Base-by-base conservation (phyloP, 1,140 invertebrate species). In the Pinna nobilis region DNA sequence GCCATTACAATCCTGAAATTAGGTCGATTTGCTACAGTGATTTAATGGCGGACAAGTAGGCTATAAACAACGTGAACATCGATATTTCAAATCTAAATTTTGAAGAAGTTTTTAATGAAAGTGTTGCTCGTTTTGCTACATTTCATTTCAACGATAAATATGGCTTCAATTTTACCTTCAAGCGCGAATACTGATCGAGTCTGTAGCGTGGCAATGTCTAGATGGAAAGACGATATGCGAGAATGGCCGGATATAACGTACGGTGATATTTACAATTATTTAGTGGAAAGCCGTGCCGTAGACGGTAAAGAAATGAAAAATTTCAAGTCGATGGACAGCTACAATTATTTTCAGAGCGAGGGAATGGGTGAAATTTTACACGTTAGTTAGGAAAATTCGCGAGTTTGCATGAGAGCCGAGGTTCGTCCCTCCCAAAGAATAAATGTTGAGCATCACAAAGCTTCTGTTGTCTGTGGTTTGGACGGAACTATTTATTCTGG, bases 181-280 rank as follows among this genome's bases (percentile, higher is more conserved):
- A n/a, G n/a, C n/a, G n/a, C n/a, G n/a, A n/a, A n/a, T n/a, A n/a
- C n/a, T n/a, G 47, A 50, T 6, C 25, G 4, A 50, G 5, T 50
- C 25, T 23, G 3, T 50, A 18, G 4, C 47, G 18, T 20, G 25
- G 25, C n/a, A 23, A 50, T 18, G 47, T 50, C 33, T 20, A 50
- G 63, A 65, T 71, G 69, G 69, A 55, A 35, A 4, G 69, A 64
- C 32, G 47, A 71, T 64, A 71, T 71, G 32, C 44, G 59, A 44
- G 37, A 53, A 20, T 71, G 59, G 69, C 69, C 69, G 18, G 30
- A 51, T 20, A 30, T 71, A 1, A 39, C 33, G 47, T 71, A 71
- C 25, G 69, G 69, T 11, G 59, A 71, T 32, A 47, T 63, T 53
- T 71, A 71, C 37, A 64, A 63, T 49, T 64, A 63, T 64, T 71